Evolutionary conservation across 2,888 invertebrate genomes (phyloP), one percentile per base, ranked within the genome.

Genomic region (Mechanitis mazaeus): DNA sequence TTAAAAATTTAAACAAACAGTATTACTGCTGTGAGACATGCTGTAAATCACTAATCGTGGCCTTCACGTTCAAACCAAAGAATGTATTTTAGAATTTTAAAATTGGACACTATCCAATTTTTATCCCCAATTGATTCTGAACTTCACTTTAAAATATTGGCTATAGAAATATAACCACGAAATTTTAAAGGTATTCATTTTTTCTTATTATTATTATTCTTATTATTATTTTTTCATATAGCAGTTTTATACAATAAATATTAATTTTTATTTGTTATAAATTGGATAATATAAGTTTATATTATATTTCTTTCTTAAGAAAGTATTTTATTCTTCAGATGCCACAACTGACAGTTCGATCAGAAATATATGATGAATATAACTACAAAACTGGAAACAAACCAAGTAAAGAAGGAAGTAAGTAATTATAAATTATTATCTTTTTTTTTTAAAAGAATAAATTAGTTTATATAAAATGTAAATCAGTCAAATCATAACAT

Each of bases 321-420:
- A 12, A 54, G 20, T 20, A 20, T 20, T 54, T 3, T 7, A 20
- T 42, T 55, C 50, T 58, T 45, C 53, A 90, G 89, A 91, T 91
- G 91, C 87, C 90, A 65, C 91, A 92, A 79, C 83, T 90, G 62
- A 92, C 92, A 71, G 93, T 95, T 58, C 92, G 93, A 54, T 95
- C 95, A 33, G 95, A 95, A 87, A 92, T 95, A 76, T 94, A 94
- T 79, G 87, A 90, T 45, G 95, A 95, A 84, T 92, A 92, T 75
- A 90, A 93, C 75, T 94, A 93, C 73, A 87, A 82, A 68, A 92
- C 92, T 12, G 85, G 84, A 67, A 80, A 75, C 65, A 77, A 79
- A 61, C 85, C 90, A 46, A 90, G 84, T 64, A 81, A 68, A 64
- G 78, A 81, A 73, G 91, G 91, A 73, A 91, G 91, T 91, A 76